Evolutionary conservation across 92 coral and sea anemone genomes (phyloP).

Genomic region (Phenganax subtilis): DNA sequence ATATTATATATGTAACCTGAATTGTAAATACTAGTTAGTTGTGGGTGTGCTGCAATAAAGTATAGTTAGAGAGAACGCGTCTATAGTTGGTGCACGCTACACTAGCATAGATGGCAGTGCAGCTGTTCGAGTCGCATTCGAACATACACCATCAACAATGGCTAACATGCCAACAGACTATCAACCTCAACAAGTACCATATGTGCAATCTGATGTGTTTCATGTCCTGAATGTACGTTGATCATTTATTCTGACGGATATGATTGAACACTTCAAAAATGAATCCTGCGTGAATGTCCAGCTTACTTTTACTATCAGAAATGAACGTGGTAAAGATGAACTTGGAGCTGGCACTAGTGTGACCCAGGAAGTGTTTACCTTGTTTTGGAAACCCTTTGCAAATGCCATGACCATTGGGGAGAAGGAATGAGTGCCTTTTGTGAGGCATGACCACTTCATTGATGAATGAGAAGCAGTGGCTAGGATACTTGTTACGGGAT

Average conservation of each 20-base stretch:
- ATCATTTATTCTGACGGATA: conserved; percentile 34
- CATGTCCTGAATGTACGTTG: conserved; percentile 41
- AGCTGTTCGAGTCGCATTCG: not conserved
- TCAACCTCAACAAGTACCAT: conserved; percentile 3
- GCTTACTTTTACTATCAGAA: conserved; percentile 32
- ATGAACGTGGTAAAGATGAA: conserved; percentile 19
- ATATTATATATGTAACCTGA: too few species aligned
- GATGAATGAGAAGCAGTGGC: conserved; percentile 64
- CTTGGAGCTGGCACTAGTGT: conserved; percentile 24
- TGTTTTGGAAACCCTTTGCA: conserved; percentile 50
- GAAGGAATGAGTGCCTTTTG: conserved; percentile 54
- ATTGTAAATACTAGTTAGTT: too few species aligned
- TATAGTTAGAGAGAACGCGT: too few species aligned
- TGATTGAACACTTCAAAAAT: conserved; percentile 49
- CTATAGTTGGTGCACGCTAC: not conserved
- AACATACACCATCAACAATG: not conserved
- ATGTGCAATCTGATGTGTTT: conserved; percentile 7
- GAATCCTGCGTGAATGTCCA: conserved; percentile 9
- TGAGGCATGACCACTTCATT: conserved; percentile 61
- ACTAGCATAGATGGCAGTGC: not conserved
- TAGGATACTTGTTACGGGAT: conserved; percentile 56
- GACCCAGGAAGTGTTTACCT: conserved; percentile 43
- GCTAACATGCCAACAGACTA: conserved; percentile 10
- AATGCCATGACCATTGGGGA: conserved; percentile 54
- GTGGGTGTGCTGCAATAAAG: too few species aligned